A percentile compares a stretch with the other conserved stretches of the same genome.
Evolutionary conservation across 2,888 invertebrate species (phyloP).

Genomic region (Perdita meconis): DNA sequence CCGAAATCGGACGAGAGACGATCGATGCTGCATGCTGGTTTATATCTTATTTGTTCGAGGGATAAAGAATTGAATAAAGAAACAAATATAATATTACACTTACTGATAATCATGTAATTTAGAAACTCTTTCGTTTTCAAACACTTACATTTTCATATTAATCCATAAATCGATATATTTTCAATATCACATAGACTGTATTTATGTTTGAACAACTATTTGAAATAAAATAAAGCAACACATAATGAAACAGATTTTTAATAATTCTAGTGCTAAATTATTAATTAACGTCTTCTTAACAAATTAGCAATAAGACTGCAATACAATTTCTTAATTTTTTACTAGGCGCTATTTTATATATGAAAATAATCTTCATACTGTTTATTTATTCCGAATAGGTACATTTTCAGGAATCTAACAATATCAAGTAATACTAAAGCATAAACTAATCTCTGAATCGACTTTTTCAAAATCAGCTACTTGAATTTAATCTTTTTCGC

Average conservation of each 20-base stretch:
- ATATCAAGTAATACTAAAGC: slow-evolving; percentile 19
- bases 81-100: slow-evolving; percentile 41
- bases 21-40: slow-evolving; percentile 28
- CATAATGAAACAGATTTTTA: slow-evolving; percentile 54
- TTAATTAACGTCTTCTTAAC: too few relatives aligned
- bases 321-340: slow-evolving; percentile 12
- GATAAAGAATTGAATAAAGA: slow-evolving; percentile 44
- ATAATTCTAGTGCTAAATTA: slow-evolving; percentile 49
- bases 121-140: slow-evolving; percentile 49
- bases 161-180: slow-evolving; percentile 60
- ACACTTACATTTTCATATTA: slow-evolving; percentile 51
- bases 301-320: slow-evolving; percentile 15
- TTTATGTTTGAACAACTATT: slow-evolving; percentile 63
- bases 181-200: slow-evolving; percentile 61
- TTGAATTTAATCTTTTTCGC: slow-evolving; percentile 31
- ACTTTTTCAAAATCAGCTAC: slow-evolving; percentile 42
- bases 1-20: slow-evolving; percentile 21
- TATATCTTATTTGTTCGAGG: slow-evolving; percentile 47
- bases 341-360: slow-evolving; percentile 18
- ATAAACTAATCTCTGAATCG: slow-evolving; percentile 15
- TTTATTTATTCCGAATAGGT: too few relatives aligned
- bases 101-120: slow-evolving; percentile 47
- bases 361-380: too few relatives aligned
- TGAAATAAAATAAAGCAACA: slow-evolving; percentile 61
- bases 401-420: slow-evolving; percentile 5